These are phyloP conservation scores for Drosophila lini DNA, from an alignment of 1,140 invertebrate species.

Conservation along the genomic window DNA sequence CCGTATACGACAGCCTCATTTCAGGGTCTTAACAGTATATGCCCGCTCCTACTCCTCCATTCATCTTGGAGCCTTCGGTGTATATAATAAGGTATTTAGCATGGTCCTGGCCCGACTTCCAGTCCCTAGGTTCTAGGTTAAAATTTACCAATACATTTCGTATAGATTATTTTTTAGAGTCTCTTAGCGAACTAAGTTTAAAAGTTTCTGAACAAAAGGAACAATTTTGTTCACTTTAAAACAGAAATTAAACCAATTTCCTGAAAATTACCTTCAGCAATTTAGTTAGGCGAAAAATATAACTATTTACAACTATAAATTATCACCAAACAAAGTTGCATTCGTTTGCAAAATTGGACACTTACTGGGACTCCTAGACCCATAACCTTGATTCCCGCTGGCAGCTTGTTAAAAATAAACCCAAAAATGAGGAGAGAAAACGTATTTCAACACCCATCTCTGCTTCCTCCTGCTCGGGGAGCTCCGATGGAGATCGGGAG, in stretches of 20 bases:
- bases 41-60: too few relatives aligned
- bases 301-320: constrained; percentile 56
- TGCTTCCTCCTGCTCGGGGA: neutral
- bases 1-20: too few relatives aligned
- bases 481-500: constrained; percentile 8
- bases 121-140: too few relatives aligned
- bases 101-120: too few relatives aligned
- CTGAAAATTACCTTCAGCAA: constrained; percentile 45
- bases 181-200: neutral
- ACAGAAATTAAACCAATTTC: neutral
- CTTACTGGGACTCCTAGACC: constrained; percentile 51
- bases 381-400: constrained; percentile 61
- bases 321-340: constrained; percentile 60
- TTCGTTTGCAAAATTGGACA: constrained; percentile 17
- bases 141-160: too few relatives aligned
- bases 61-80: too few relatives aligned
- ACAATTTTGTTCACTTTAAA: neutral
- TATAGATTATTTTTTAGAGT: too few relatives aligned
- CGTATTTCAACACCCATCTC: constrained; percentile 52
- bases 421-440: constrained; percentile 16
- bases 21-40: too few relatives aligned
- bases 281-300: constrained; percentile 21
- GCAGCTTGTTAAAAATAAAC: constrained; percentile 61
- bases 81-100: too few relatives aligned
- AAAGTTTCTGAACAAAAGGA: neutral